These are phyloP conservation scores for Vanessa tameamea DNA, from an alignment of 1,140 invertebrate genomes.

Conservation along the genomic window DNA sequence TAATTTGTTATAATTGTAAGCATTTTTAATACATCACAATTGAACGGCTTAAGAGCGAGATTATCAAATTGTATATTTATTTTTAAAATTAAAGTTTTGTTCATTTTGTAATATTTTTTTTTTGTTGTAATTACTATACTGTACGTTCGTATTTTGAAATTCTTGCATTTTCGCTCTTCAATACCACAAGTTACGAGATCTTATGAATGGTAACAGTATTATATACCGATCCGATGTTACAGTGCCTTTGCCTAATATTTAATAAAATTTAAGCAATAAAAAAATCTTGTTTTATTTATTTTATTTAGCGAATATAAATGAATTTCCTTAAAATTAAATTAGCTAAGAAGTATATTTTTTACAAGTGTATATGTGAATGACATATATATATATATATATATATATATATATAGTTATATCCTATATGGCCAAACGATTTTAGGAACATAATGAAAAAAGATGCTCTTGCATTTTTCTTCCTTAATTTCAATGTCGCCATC, in stretches of 20 bases:
- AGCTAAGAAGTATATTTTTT: neutral
- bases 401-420: no score
- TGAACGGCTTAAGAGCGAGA: constrained; percentile 27
- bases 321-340: no score
- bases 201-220: constrained; percentile 56
- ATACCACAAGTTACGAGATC: constrained; percentile 36
- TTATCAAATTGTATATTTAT: neutral
- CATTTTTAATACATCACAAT: constrained; percentile 39
- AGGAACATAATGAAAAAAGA: no score
- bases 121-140: no score
- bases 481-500: no score
- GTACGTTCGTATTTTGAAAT: neutral
- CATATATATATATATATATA: no score
- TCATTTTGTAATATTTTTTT: no score
- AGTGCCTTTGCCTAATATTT: constrained; percentile 61
- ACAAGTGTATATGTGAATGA: no score
- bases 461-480: no score
- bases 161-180: neutral
- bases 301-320: neutral
- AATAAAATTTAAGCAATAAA: constrained; percentile 50
- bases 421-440: no score
- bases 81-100: no score
- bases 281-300: constrained; percentile 37
- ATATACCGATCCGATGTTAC: constrained; percentile 50
- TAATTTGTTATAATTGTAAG: constrained; percentile 42